These are phyloP conservation scores for Pristionchus mayeri DNA, from an alignment of 2,888 invertebrate species.

Conservation along the genomic window DNA sequence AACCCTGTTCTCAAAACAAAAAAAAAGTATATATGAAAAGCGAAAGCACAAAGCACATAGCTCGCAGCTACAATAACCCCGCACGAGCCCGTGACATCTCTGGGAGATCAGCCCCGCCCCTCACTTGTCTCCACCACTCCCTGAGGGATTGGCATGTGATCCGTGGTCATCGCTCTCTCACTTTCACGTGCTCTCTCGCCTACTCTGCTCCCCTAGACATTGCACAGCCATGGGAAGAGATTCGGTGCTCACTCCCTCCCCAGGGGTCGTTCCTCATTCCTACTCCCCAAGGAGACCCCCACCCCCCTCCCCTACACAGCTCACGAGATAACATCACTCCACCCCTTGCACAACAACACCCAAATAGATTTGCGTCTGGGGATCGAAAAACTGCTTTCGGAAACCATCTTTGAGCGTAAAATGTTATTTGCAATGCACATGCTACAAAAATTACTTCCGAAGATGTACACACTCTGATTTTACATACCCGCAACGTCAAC, in stretches of 20 bases:
- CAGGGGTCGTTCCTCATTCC: neutral
- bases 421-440: too few species aligned
- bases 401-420: neutral
- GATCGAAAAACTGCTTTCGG: neutral
- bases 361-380: neutral
- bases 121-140: neutral
- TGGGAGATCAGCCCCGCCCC: neutral
- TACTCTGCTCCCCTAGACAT: neutral
- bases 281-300: neutral
- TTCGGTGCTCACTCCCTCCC: neutral
- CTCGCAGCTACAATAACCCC: too few species aligned
- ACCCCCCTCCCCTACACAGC: too few species aligned
- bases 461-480: neutral
- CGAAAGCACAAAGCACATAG: neutral
- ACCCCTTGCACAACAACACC: neutral
- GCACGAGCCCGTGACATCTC: too few species aligned
- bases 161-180: neutral
- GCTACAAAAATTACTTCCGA: too few species aligned
- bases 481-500: neutral
- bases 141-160: neutral
- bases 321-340: slow-evolving; percentile 1
- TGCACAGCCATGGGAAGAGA: neutral
- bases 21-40: neutral
- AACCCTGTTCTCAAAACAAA: neutral
- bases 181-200: neutral